phyloP scores from a whole-genome alignment of 2,113 vertebrate genomes.

The Numida meleagris region DNA sequence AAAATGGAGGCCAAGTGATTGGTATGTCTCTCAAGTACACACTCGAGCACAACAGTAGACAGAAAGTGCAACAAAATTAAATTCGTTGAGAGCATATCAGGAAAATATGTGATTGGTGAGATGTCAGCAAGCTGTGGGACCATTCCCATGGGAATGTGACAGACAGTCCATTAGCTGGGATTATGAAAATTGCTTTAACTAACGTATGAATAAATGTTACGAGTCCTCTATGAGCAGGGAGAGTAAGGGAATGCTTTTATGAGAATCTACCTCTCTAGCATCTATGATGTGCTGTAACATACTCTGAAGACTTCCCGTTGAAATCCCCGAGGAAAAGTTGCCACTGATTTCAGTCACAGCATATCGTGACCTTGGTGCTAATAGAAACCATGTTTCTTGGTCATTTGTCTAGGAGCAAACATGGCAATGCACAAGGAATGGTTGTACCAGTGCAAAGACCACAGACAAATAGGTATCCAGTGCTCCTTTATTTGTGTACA shows the following conservation, averaged over 20 bases:
- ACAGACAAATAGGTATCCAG: neutral
- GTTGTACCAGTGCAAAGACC: rapidly evolving
- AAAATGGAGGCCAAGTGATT: neutral
- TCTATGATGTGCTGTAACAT: neutral
- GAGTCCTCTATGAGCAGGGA: neutral
- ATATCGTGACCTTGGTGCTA: neutral
- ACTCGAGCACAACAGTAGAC: neutral
- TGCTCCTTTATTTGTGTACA: neutral
- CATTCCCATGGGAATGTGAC: neutral
- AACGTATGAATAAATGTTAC: neutral
- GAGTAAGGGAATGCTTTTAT: neutral
- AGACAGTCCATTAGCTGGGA: neutral
- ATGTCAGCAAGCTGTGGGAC: neutral
- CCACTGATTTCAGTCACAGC: neutral
- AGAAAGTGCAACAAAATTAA: neutral
- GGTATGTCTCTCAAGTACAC: neutral
- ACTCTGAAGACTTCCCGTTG: neutral
- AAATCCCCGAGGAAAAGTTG: neutral
- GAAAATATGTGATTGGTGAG: neutral
- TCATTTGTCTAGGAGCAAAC: neutral
- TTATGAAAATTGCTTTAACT: neutral
- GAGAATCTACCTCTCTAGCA: neutral
- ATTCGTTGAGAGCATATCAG: neutral
- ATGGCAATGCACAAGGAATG: neutral
- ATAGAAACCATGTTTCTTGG: neutral